Evolutionary conservation across 2,888 invertebrate genomes (phyloP).

Genomic region (Euplagia quadripunctaria): DNA sequence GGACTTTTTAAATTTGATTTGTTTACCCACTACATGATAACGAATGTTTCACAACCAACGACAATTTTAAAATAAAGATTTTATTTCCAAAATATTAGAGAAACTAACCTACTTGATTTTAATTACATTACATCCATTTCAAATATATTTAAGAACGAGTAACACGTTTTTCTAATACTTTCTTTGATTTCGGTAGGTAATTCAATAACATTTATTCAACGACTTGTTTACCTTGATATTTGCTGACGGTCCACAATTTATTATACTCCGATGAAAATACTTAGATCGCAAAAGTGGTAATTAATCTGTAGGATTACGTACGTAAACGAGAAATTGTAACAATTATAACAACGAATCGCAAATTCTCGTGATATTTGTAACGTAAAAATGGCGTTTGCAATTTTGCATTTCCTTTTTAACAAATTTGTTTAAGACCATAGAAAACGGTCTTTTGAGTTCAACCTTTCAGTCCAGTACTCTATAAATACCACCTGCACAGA

Average conservation of each 20-base stretch:
- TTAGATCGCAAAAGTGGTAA: slow-evolving; percentile 13
- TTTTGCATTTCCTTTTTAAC: not conserved
- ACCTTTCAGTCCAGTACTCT: too few relatives aligned
- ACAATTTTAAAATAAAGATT: not conserved
- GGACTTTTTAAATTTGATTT: slow-evolving; percentile 43
- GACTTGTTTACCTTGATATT: slow-evolving; percentile 71
- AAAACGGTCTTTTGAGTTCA: slow-evolving; percentile 6
- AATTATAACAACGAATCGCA: slow-evolving; percentile 43
- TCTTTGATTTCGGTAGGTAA: slow-evolving; percentile 37
- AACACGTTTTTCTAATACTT: slow-evolving; percentile 47
- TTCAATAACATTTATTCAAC: slow-evolving; percentile 49
- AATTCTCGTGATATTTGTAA: slow-evolving; percentile 54
- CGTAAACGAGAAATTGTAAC: slow-evolving; percentile 18
- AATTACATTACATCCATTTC: not conserved
- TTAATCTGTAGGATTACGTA: slow-evolving; percentile 8
- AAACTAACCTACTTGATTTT: not conserved
- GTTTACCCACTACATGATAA: slow-evolving; percentile 59
- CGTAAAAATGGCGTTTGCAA: slow-evolving; percentile 69
- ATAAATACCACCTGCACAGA: too few relatives aligned
- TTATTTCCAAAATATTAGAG: not conserved
- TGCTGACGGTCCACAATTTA: slow-evolving; percentile 24
- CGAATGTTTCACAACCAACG: slow-evolving; percentile 16
- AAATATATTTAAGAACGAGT: slow-evolving; percentile 5
- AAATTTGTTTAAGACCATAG: not conserved
- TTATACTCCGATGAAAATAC: slow-evolving; percentile 15